Evolutionary conservation across 2,797 vertebrate genomes (phyloP).

Genomic region (Falco cherrug): DNA sequence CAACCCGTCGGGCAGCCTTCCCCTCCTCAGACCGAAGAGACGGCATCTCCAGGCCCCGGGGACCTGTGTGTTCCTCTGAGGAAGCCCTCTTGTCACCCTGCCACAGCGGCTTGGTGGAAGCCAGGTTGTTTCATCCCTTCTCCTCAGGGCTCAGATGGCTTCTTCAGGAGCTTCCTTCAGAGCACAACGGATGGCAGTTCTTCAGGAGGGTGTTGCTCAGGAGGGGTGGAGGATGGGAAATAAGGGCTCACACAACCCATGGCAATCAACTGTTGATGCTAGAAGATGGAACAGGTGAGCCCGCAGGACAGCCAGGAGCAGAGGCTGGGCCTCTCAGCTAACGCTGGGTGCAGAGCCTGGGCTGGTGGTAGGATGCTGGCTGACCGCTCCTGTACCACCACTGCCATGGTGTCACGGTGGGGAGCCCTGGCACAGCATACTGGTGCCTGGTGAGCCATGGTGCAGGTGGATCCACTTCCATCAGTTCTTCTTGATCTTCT

Average conservation of each 20-base stretch:
- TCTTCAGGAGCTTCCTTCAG: neutral
- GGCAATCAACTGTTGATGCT: neutral
- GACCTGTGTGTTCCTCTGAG: accelerated
- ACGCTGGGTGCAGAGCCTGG: accelerated
- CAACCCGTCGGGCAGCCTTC: neutral
- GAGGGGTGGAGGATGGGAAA: neutral
- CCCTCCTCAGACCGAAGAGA: neutral
- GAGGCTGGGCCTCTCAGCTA: neutral
- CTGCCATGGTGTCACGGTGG: neutral
- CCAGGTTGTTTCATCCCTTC: neutral
- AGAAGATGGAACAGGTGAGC: neutral
- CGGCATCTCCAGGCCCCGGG: neutral
- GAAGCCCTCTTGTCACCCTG: accelerated
- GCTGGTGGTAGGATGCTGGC: neutral
- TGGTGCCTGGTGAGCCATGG: neutral
- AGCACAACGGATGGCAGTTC: neutral
- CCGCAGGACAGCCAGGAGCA: accelerated
- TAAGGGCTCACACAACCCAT: neutral
- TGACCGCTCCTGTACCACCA: accelerated
- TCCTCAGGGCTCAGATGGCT: neutral
- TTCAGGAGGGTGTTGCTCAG: neutral
- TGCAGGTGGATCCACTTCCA: neutral
- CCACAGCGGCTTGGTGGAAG: neutral
- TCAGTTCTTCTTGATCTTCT: neutral
- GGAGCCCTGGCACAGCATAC: neutral